Evolutionary conservation across 2,888 invertebrate species (phyloP), one percentile per base, ranked within the genome.

Genomic region (Hypsopygia costalis): DNA sequence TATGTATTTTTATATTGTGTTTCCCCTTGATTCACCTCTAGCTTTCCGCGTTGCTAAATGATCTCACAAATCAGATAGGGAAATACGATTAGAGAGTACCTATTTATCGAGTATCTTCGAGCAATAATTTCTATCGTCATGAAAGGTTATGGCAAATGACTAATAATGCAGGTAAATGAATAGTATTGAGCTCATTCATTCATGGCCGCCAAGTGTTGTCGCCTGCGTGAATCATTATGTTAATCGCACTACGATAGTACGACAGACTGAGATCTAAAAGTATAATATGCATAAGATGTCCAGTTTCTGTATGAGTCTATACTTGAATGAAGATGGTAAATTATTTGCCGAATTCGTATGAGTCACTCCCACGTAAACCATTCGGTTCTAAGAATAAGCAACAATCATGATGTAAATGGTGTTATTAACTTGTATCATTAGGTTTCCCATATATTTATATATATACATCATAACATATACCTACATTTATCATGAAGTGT

Each of bases 101-200:
- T n/a, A n/a, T n/a, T n/a, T n/a, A n/a, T n/a, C n/a, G n/a, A n/a
- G n/a, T n/a, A n/a, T n/a, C n/a, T n/a, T n/a, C n/a, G n/a, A n/a
- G n/a, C n/a, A n/a, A n/a, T n/a, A n/a, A n/a, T n/a, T n/a, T n/a
- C n/a, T n/a, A n/a, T n/a, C n/a, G n/a, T n/a, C n/a, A n/a, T n/a
- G n/a, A n/a, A n/a, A n/a, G n/a, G n/a, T n/a, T n/a, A n/a, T n/a
- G n/a, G n/a, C n/a, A n/a, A n/a, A n/a, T n/a, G n/a, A n/a, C n/a
- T n/a, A n/a, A n/a, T n/a, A n/a, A n/a, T n/a, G n/a, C n/a, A n/a
- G 66, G 72, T 69, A 73, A 74, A 70, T 58, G 57, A 63, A 49
- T 44, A 51, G 54, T 57, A 51, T 49, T 40, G 40, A 50, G 49
- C 55, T 62, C 58, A 58, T 66, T 71, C 72, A 75, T 74, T 75